phyloP scores from a whole-genome alignment of 2,113 vertebrate species.

The Boleophthalmus pectinirostris region DNA sequence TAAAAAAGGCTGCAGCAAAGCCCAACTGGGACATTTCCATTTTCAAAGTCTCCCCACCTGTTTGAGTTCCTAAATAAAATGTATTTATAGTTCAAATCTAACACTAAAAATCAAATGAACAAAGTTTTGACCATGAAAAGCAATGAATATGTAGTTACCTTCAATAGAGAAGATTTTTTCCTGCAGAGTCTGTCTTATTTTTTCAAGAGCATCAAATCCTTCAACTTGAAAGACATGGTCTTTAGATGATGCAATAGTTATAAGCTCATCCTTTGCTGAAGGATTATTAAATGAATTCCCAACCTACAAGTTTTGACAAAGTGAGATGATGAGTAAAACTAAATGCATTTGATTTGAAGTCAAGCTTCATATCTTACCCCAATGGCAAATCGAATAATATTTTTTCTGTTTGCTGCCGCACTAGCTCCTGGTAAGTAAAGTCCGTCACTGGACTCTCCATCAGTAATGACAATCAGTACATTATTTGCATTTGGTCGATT shows the following conservation, averaged over 20 bases:
- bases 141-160: constrained; percentile 63
- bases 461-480: constrained; percentile 75
- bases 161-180: constrained; percentile 86
- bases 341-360: neutral
- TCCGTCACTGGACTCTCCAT: constrained; percentile 48
- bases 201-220: constrained; percentile 74
- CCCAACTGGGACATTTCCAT: constrained; percentile 75
- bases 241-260: constrained; percentile 66
- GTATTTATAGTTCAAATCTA: neutral
- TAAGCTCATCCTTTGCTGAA: fast-evolving
- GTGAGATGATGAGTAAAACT: neutral
- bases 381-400: too few relatives aligned
- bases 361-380: too few relatives aligned
- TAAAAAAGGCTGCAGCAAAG: constrained; percentile 56
- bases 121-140: neutral
- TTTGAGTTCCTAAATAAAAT: constrained; percentile 61
- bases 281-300: constrained; percentile 6
- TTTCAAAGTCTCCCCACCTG: constrained; percentile 56
- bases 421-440: fast-evolving
- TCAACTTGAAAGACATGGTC: constrained; percentile 74
- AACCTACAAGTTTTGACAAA: constrained; percentile 67
- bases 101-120: too few relatives aligned
- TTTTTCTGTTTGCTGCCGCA: too few relatives aligned
- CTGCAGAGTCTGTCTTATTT: constrained; percentile 76
- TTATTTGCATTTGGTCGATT: too few relatives aligned